Evolutionary conservation across 1,140 invertebrate genomes (phyloP).

Genomic region (Zeugodacus cucurbitae): DNA sequence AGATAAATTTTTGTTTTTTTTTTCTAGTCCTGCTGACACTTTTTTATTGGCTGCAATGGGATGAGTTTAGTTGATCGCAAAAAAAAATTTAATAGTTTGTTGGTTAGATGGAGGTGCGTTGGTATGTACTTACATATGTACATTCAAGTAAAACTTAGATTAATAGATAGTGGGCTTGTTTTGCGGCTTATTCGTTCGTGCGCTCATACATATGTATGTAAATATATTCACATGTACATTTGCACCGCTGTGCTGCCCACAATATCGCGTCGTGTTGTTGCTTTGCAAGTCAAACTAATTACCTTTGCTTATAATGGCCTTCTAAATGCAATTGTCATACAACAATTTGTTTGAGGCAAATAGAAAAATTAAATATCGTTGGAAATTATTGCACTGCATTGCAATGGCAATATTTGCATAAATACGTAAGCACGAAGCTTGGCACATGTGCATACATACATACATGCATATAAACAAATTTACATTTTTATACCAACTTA

Average conservation of each 20-base stretch:
- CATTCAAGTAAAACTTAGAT: not conserved
- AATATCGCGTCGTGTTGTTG: not conserved
- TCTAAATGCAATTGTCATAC: not conserved
- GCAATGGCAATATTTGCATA: slow-evolving; percentile 13
- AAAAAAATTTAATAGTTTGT: not conserved
- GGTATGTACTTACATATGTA: not conserved
- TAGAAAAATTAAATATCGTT: not conserved
- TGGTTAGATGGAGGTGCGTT: not conserved
- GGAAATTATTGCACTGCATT: slow-evolving; percentile 10
- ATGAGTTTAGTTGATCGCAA: not conserved
- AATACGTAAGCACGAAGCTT: not conserved
- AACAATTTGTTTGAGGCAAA: not conserved
- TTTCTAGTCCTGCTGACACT: not conserved
- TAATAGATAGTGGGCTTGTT: not conserved
- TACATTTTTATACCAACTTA: not conserved
- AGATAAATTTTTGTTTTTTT: not conserved
- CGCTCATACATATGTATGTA: not conserved
- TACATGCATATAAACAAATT: too few species aligned
- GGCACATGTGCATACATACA: not conserved
- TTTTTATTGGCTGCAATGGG: slow-evolving; percentile 25
- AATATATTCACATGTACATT: not conserved
- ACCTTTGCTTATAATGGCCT: not conserved
- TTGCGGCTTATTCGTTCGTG: not conserved
- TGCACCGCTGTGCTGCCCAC: not conserved
- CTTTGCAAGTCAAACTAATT: not conserved